These are phyloP conservation scores for Ennomos fuscantarius DNA, from an alignment of 2,888 invertebrate genomes.

Conservation along the genomic window DNA sequence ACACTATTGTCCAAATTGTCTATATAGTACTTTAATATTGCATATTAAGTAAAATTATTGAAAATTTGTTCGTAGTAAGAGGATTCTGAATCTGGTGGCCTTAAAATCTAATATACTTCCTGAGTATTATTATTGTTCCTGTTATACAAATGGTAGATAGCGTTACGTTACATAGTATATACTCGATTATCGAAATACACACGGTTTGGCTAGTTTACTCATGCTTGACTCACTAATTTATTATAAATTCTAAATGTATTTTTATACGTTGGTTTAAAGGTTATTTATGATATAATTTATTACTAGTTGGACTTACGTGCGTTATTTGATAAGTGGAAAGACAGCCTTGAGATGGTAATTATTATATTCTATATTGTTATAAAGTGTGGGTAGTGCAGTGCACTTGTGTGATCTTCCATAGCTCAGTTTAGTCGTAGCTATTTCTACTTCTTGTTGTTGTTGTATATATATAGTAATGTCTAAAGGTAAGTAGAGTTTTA, in stretches of 20 bases:
- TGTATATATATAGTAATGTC: too few relatives aligned
- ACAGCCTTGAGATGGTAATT: slow-evolving; percentile 63
- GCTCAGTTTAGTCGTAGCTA: neutral
- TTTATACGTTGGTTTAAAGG: slow-evolving; percentile 40
- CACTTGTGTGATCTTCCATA: slow-evolving; percentile 33
- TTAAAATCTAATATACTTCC: slow-evolving; percentile 24
- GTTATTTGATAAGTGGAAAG: slow-evolving; percentile 56
- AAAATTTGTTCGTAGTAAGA: too few relatives aligned
- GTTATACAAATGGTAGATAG: slow-evolving; percentile 19
- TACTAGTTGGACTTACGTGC: slow-evolving; percentile 67
- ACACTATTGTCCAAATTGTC: neutral
- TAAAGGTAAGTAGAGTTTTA: neutral
- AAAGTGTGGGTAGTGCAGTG: slow-evolving; percentile 18
- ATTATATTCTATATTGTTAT: slow-evolving; percentile 28
- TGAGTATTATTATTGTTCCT: slow-evolving; percentile 33
- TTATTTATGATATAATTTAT: slow-evolving; percentile 30
- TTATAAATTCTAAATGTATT: slow-evolving; percentile 38
- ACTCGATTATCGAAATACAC: slow-evolving; percentile 6
- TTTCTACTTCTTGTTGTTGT: neutral
- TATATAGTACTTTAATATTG: neutral
- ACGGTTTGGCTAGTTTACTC: slow-evolving; percentile 23
- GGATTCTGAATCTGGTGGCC: neutral
- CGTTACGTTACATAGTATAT: neutral
- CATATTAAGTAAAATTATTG: neutral
- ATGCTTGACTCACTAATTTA: slow-evolving; percentile 30